Percentiles rank a stretch among this genome's conserved stretches.
These are phyloP conservation scores for Lapara coniferarum DNA, from an alignment of 2,888 invertebrate genomes.

Conservation along the genomic window DNA sequence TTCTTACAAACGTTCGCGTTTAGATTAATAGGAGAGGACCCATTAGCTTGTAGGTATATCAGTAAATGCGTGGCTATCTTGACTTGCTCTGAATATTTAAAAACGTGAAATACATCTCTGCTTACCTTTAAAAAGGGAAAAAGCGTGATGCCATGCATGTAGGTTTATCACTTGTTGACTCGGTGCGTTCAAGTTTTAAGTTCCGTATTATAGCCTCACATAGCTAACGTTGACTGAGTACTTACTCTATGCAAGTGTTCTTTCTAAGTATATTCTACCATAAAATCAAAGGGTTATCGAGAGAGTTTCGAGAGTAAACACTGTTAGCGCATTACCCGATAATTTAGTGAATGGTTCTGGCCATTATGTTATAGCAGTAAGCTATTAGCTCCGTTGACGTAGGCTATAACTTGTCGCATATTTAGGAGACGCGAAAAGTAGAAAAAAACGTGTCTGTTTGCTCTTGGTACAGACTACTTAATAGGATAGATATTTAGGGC, in stretches of 20 bases:
- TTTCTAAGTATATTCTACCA: conserved; percentile 16
- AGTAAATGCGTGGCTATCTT: too few species aligned
- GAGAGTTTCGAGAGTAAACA: conserved; percentile 23
- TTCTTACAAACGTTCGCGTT: too few species aligned
- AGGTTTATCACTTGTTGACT: too few species aligned
- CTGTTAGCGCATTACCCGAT: conserved; percentile 24
- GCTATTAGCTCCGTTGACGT: conserved; percentile 23
- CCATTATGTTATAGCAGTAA: conserved; percentile 23
- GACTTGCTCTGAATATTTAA: too few species aligned
- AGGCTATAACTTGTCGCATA: neutral
- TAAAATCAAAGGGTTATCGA: conserved; percentile 22
- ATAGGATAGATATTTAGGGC: too few species aligned
- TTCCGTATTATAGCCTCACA: neutral
- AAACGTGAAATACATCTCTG: too few species aligned
- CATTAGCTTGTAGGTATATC: too few species aligned
- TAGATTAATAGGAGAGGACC: too few species aligned
- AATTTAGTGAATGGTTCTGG: conserved; percentile 24
- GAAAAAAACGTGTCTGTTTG: neutral
- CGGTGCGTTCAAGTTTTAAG: too few species aligned
- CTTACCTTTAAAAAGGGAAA: too few species aligned
- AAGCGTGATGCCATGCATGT: too few species aligned
- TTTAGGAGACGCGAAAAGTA: neutral
- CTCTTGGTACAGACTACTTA: too few species aligned
- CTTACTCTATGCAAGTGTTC: neutral
- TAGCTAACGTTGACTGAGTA: neutral